phyloP scores from a whole-genome alignment of 2,888 invertebrate genomes.

The Noctua janthina region DNA sequence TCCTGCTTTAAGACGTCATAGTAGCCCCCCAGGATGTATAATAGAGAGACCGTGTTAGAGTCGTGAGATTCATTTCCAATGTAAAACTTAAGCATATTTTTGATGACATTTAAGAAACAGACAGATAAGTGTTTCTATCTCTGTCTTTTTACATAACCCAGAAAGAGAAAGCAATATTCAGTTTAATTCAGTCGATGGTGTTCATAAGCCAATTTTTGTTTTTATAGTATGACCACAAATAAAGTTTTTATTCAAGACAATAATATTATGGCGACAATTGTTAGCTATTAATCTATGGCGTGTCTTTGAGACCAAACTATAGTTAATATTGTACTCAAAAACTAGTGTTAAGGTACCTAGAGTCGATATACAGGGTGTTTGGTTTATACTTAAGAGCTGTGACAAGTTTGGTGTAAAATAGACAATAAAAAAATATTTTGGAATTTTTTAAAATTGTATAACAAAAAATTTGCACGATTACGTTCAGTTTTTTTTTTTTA shows the following conservation, averaged over 20 bases:
- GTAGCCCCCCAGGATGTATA: not conserved
- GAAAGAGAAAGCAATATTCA: slow-evolving; percentile 2
- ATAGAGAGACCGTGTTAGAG: not conserved
- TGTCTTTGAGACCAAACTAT: slow-evolving; percentile 49
- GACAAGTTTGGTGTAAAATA: not conserved
- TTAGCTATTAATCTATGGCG: slow-evolving; percentile 39
- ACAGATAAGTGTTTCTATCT: not conserved
- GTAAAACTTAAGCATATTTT: not conserved
- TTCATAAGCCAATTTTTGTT: not conserved
- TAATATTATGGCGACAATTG: slow-evolving; percentile 25
- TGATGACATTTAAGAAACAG: not conserved
- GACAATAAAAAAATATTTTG: not conserved
- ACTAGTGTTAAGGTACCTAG: slow-evolving; percentile 40
- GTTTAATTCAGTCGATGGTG: not conserved
- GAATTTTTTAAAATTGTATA: not conserved
- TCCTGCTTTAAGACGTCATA: too few species aligned
- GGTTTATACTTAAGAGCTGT: not conserved
- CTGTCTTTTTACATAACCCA: not conserved
- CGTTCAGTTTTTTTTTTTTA: not conserved
- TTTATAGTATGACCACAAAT: not conserved
- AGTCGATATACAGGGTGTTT: slow-evolving; percentile 50
- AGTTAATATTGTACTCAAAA: slow-evolving; percentile 53
- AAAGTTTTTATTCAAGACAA: not conserved
- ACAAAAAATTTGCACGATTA: not conserved
- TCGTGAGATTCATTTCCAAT: not conserved